phyloP scores from a whole-genome alignment of 2,888 invertebrate species.

The Thysanoteuthis rhombus region DNA sequence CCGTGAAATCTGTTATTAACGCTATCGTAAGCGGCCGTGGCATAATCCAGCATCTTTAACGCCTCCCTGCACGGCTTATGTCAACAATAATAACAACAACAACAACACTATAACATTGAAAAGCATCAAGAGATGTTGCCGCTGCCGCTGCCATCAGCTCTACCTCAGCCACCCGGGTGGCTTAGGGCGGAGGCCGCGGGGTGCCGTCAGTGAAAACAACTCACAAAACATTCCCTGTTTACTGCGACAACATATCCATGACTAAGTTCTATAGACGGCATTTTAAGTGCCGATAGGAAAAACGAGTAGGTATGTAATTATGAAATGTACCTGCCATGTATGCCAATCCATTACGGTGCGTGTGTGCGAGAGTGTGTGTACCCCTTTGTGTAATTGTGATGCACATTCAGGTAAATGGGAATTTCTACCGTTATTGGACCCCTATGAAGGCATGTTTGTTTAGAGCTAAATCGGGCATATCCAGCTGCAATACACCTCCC shows the following conservation, averaged over 20 bases:
- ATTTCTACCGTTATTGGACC: background rate
- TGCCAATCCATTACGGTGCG: background rate
- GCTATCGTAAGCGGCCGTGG: background rate
- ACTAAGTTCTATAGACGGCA: background rate
- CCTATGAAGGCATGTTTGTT: background rate
- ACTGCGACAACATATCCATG: constrained; percentile 12
- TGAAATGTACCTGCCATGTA: background rate
- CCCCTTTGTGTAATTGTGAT: background rate
- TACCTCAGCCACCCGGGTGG: background rate
- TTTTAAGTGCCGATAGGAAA: background rate
- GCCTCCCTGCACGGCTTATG: background rate
- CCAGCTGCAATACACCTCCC: no score
- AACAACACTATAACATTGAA: background rate
- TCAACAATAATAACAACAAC: background rate
- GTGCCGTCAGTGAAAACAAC: background rate
- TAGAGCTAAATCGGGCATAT: background rate
- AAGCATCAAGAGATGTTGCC: background rate
- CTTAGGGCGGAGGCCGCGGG: constrained; percentile 12
- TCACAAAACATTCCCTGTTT: background rate
- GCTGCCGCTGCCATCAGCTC: background rate
- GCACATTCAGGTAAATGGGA: background rate
- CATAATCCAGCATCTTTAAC: background rate
- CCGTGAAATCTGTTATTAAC: background rate
- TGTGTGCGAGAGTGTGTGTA: no score
- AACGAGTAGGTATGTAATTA: background rate